Percentiles rank a stretch among this genome's conserved stretches.
Conservation (phyloP, 2,888 invertebrate genomes). For the Phortica magna region DNA sequence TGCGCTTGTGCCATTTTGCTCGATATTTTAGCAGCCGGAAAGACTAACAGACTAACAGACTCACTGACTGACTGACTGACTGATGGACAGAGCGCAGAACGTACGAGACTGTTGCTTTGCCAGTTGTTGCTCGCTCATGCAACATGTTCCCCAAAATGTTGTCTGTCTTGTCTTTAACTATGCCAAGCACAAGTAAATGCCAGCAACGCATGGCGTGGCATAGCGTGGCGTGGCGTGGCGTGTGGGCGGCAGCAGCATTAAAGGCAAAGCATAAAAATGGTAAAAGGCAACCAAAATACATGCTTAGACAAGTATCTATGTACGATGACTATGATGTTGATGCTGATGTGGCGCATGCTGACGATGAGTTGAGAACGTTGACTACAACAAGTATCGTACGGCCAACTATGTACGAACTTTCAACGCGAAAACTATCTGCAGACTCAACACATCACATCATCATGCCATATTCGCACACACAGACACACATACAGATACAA, state of each 20-base stretch:
- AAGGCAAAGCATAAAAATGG: constrained; percentile 22
- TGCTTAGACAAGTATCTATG: background rate
- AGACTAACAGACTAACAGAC: background rate
- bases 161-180: constrained; percentile 14
- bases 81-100: background rate
- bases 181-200: constrained; percentile 21
- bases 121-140: constrained; percentile 36
- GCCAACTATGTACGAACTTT: constrained; percentile 6
- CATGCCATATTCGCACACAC: background rate
- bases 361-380: background rate
- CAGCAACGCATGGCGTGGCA: background rate
- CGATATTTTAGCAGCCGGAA: constrained; percentile 2
- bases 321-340: background rate
- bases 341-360: background rate
- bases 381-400: background rate
- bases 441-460: background rate
- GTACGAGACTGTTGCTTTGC: constrained; percentile 27
- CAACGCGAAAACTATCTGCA: constrained; percentile 26
- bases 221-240: background rate
- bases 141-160: constrained; percentile 29
- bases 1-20: constrained; percentile 7
- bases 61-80: background rate
- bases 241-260: background rate
- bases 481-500: constrained; percentile 28
- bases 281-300: constrained; percentile 19